phyloP scores from a whole-genome alignment of 2,113 vertebrate species.

The Leptodactylus fuscus region DNA sequence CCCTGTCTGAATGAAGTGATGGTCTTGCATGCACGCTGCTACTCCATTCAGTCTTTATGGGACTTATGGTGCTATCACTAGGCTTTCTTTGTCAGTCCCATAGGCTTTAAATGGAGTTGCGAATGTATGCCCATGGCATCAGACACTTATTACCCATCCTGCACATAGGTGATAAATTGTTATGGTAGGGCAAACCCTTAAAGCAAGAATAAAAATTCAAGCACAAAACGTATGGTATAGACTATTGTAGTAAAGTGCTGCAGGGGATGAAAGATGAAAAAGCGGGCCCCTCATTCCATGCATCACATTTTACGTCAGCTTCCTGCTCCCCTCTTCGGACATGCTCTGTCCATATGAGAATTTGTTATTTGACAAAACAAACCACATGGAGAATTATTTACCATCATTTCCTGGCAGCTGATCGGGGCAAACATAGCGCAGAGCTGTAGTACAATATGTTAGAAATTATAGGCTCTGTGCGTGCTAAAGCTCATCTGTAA shows the following conservation, averaged over 20 bases:
- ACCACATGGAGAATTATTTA: constrained; percentile 22
- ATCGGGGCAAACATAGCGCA: constrained; percentile 7
- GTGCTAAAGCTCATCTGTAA: neutral
- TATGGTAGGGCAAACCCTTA: no score
- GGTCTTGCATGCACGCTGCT: no score
- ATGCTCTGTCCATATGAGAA: constrained; percentile 15
- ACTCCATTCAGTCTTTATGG: no score
- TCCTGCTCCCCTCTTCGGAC: neutral
- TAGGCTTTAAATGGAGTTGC: no score
- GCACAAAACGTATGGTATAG: no score
- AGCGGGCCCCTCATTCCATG: neutral
- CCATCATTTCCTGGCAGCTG: constrained; percentile 21
- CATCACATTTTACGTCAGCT: constrained; percentile 7
- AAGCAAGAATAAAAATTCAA: neutral
- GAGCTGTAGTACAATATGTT: constrained; percentile 17
- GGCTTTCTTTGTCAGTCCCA: no score
- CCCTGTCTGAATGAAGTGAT: no score
- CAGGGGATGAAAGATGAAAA: neutral
- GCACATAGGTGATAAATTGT: no score
- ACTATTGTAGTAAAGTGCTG: neutral
- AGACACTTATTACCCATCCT: no score
- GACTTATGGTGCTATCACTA: no score
- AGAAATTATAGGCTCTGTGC: neutral
- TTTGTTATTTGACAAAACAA: constrained; percentile 28
- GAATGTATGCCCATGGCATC: no score